Evolutionary conservation across 2,797 vertebrate genomes (phyloP), one percentile per base, ranked within the genome.

Genomic region (Astyanax mexicanus): DNA sequence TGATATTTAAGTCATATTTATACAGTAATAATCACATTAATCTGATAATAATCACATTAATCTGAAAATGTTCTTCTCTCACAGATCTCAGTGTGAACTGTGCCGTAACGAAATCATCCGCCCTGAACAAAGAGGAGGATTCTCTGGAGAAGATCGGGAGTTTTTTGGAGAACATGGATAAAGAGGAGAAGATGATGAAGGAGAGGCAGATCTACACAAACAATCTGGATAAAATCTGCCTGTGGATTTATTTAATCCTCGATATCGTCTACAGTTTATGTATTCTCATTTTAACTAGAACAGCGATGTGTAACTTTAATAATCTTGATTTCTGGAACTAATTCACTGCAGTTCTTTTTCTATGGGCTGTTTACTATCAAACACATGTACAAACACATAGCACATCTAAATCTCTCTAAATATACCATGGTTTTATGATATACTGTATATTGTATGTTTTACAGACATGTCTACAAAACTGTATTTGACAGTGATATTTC

Each of bases 261-360:
- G 78, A 81, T 62, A 4, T 70, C 0, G 0, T 54, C 0, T 92
- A 93, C 3, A 76, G 87, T 71, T 4, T 6, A 7, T 11, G 8
- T n/a, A 84, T 90, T 69, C 25, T 23, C 23, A 7, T 0, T 38
- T 44, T 91, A 17, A 80, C 87, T 47, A 8, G 23, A 6, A 0
- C 10, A 0, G 19, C 86, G 0, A 0, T 0, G 21, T 93, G 92
- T 62, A 0, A 0, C 0, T 6, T 89, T 10, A 6, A 92, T 62
- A 86, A 91, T 55, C 84, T 90, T 35, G 11, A 69, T 1, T 91
- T 92, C 83, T 94, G 86, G 87, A 4, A 69, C 6, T 71, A 57
- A 64, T 54, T 21, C 4, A 23, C 12, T 61, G 23, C 10, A 3
- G 29, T 35, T 32, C 40, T 35, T 10, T 9, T 38, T 8, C 9